Conservation (phyloP, 2,113 vertebrate species). For the Synchiropus splendidus region DNA sequence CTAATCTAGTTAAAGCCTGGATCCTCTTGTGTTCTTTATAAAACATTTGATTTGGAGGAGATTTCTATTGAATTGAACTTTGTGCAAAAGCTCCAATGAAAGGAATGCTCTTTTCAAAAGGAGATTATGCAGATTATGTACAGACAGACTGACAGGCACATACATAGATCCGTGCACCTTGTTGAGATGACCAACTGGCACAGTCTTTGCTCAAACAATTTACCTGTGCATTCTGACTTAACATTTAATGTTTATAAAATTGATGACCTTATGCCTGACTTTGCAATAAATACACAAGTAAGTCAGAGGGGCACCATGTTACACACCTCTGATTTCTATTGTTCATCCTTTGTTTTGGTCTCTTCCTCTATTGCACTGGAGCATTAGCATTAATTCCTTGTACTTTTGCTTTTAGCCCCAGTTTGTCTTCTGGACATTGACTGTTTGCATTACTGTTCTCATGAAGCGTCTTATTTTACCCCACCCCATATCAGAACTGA, state of each 20-base stretch:
- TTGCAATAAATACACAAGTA: too few relatives aligned
- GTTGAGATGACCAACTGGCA: slow-evolving; percentile 10
- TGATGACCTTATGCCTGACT: slow-evolving; percentile 28
- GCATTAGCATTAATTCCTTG: too few relatives aligned
- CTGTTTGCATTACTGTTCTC: too few relatives aligned
- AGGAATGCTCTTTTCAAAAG: slow-evolving; percentile 1
- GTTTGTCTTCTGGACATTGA: too few relatives aligned
- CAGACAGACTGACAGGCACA: slow-evolving; percentile 2
- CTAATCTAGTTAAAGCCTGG: slow-evolving; percentile 12
- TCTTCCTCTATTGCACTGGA: too few relatives aligned
- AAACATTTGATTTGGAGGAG: background rate
- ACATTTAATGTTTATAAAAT: slow-evolving; percentile 46
- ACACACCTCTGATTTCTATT: too few relatives aligned
- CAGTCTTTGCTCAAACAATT: slow-evolving; percentile 16
- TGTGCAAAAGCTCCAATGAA: slow-evolving; percentile 1
- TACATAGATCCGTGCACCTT: background rate
- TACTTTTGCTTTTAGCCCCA: too few relatives aligned
- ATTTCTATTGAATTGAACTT: slow-evolving; percentile 8
- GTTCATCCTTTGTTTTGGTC: too few relatives aligned
- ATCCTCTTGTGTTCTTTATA: slow-evolving; percentile 4
- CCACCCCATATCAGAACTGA: too few relatives aligned
- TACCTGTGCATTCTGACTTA: slow-evolving; percentile 31
- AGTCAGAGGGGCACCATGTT: too few relatives aligned
- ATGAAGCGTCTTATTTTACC: too few relatives aligned
- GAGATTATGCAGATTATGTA: slow-evolving; percentile 13